Evolutionary conservation across 2,113 vertebrate genomes (phyloP).

Genomic region (Hassar affinis): DNA sequence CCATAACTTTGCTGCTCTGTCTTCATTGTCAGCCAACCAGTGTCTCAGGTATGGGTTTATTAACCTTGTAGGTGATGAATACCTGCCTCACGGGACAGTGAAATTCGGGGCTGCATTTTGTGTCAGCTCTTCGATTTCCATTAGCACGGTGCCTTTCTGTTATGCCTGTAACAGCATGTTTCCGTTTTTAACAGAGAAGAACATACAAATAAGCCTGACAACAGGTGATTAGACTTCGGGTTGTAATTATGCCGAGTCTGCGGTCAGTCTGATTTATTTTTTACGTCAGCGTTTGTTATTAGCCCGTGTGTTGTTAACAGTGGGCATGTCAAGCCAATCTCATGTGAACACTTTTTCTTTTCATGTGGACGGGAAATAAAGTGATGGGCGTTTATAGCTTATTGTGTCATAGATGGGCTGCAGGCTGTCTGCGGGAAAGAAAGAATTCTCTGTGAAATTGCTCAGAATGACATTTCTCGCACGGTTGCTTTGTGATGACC

Average conservation of each 20-base stretch:
- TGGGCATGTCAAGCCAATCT: slow-evolving; percentile 5
- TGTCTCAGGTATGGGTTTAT: background rate
- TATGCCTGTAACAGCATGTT: background rate
- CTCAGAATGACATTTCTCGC: slow-evolving; percentile 65
- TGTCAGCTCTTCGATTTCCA: background rate
- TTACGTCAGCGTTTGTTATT: slow-evolving; percentile 2
- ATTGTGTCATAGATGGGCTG: slow-evolving; percentile 64
- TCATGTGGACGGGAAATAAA: slow-evolving; percentile 46
- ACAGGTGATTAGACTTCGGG: background rate
- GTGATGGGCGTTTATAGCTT: slow-evolving; percentile 57
- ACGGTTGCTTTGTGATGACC: slow-evolving; percentile 54
- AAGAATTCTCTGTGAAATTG: slow-evolving; percentile 68
- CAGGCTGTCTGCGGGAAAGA: slow-evolving; percentile 64
- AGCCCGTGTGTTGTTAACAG: slow-evolving; percentile 30
- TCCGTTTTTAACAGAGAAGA: background rate
- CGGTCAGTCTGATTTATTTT: background rate
- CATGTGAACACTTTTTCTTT: slow-evolving; percentile 1
- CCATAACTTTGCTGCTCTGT: background rate
- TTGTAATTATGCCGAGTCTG: background rate
- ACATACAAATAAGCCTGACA: background rate
- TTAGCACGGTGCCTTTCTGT: background rate
- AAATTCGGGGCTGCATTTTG: background rate
- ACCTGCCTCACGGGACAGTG: background rate
- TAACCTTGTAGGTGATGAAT: background rate
- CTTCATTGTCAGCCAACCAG: background rate